Evolutionary conservation across 2,888 invertebrate genomes (phyloP).

Genomic region (Ctena decussata): DNA sequence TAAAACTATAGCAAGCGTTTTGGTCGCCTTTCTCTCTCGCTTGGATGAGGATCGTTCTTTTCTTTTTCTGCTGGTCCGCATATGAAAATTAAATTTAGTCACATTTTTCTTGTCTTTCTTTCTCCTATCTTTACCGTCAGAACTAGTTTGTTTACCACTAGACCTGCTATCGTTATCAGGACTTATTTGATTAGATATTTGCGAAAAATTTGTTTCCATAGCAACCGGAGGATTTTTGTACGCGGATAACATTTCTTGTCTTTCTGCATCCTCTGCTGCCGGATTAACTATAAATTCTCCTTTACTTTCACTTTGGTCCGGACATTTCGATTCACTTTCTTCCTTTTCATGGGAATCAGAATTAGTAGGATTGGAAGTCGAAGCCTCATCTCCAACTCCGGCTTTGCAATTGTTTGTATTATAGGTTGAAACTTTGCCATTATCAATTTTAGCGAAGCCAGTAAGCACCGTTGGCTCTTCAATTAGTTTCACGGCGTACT

Average conservation of each 20-base stretch:
- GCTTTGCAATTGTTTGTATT: constrained; percentile 76
- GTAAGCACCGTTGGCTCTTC: constrained; percentile 81
- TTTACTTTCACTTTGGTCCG: constrained; percentile 87
- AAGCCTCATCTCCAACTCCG: constrained; percentile 68
- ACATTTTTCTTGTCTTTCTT: constrained; percentile 81
- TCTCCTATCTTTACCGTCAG: constrained; percentile 56
- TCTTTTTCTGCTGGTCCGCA: constrained; percentile 94
- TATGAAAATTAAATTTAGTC: constrained; percentile 86
- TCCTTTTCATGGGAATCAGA: constrained; percentile 79
- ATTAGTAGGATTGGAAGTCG: constrained; percentile 70
- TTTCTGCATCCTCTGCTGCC: constrained; percentile 88
- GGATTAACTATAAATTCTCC: constrained; percentile 97
- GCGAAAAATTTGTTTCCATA: constrained; percentile 58
- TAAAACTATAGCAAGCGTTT: constrained; percentile 99
- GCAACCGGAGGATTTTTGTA: constrained; percentile 16
- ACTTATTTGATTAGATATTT: constrained; percentile 22
- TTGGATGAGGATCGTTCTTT: constrained; percentile 83
- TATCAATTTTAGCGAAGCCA: constrained; percentile 79
- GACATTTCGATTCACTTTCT: constrained; percentile 71
- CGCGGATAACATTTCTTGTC: constrained; percentile 43
- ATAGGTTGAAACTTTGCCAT: constrained; percentile 79
- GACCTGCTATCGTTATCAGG: constrained; percentile 49
- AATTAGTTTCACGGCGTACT: constrained; percentile 23
- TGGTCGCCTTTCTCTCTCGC: constrained; percentile 97
- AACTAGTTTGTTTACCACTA: constrained; percentile 57